Conservation (phyloP, 2,888 invertebrate species). For the Diabrotica balteata region DNA sequence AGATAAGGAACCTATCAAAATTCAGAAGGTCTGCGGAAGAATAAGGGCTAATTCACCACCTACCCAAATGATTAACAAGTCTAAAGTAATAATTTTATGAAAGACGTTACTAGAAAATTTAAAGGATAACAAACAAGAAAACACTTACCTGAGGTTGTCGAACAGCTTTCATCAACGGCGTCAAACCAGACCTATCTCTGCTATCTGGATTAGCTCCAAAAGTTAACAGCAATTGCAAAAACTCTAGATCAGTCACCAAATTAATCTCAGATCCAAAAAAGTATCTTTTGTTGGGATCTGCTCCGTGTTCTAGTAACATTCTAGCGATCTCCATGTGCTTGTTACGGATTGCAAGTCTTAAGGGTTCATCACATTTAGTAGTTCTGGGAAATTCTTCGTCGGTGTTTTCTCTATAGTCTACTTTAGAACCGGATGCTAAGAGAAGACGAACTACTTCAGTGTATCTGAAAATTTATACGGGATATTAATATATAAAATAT, state of each 20-base stretch:
- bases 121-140: too few relatives aligned
- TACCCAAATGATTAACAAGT: too few relatives aligned
- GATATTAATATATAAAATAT: neutral
- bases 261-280: conserved; percentile 92
- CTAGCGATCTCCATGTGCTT: conserved; percentile 78
- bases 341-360: conserved; percentile 87
- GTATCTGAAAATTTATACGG: conserved; percentile 60
- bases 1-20: too few relatives aligned
- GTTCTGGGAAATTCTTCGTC: conserved; percentile 76
- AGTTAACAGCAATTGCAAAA: conserved; percentile 79
- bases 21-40: too few relatives aligned
- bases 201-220: conserved; percentile 91
- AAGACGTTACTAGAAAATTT: too few relatives aligned
- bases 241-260: conserved; percentile 82
- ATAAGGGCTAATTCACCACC: too few relatives aligned
- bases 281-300: conserved; percentile 88
- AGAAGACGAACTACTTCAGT: conserved; percentile 75
- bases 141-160: conserved; percentile 70
- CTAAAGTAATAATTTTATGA: too few relatives aligned
- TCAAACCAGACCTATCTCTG: conserved; percentile 84
- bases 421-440: conserved; percentile 78
- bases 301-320: conserved; percentile 81
- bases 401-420: conserved; percentile 79
- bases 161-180: conserved; percentile 91
- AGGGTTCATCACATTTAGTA: conserved; percentile 83